A percentile compares a stretch with the other conserved stretches of the same genome.
phyloP scores from a whole-genome alignment of 2,888 invertebrate genomes.

The Villa cingulata region DNA sequence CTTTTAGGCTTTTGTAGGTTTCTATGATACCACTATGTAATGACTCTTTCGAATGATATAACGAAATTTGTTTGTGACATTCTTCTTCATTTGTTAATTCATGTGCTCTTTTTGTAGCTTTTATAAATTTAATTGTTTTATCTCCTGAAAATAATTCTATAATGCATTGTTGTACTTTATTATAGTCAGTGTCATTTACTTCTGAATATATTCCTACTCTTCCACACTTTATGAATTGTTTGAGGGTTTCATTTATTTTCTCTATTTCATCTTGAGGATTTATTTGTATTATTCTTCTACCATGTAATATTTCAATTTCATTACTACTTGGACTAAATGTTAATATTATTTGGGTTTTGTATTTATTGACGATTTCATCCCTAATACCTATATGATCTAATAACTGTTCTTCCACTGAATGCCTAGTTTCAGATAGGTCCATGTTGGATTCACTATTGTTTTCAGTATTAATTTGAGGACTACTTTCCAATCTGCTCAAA shows the following conservation, averaged over 20 bases:
- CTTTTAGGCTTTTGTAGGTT: slow-evolving; percentile 9
- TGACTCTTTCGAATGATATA: slow-evolving; percentile 8
- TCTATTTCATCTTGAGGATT: slow-evolving; percentile 4
- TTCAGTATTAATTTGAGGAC: slow-evolving; percentile 1
- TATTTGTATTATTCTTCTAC: no score
- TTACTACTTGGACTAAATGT: neutral
- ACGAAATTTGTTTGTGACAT: slow-evolving; percentile 6
- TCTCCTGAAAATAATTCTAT: slow-evolving; percentile 7
- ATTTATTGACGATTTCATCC: no score
- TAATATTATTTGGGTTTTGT: no score
- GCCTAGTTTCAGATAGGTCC: slow-evolving; percentile 4
- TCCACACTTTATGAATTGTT: slow-evolving; percentile 4
- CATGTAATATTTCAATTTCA: neutral
- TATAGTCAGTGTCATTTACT: slow-evolving; percentile 8
- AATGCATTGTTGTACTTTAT: slow-evolving; percentile 8
- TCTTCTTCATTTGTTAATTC: neutral
- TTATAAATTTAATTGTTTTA: slow-evolving; percentile 5
- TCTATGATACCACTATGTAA: slow-evolving; percentile 1
- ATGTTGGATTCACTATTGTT: slow-evolving; percentile 10
- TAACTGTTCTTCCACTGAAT: slow-evolving; percentile 9
- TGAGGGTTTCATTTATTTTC: slow-evolving; percentile 10
- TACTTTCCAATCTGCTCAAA: slow-evolving; percentile 11
- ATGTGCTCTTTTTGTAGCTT: slow-evolving; percentile 2
- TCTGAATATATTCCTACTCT: slow-evolving; percentile 5
- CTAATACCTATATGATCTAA: no score